phyloP scores from a whole-genome alignment of 2,888 invertebrate species.

The Deladenus siricidicola region DNA sequence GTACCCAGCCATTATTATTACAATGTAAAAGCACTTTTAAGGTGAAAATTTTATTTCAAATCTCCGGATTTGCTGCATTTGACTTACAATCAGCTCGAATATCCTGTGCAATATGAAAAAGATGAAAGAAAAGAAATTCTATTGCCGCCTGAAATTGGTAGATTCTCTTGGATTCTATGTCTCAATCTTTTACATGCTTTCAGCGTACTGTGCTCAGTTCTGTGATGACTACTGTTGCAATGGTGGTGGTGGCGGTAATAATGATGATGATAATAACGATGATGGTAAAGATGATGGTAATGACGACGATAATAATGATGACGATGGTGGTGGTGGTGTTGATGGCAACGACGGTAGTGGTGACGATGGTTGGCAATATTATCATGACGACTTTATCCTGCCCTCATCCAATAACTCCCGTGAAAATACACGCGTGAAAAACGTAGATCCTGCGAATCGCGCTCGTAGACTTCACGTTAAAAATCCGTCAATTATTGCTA shows the following conservation, averaged over 20 bases:
- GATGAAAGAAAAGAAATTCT: no score
- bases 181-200: not conserved
- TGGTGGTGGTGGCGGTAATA: not conserved
- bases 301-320: not conserved
- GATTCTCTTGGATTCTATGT: not conserved
- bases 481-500: no score
- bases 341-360: no score
- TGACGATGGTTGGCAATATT: no score
- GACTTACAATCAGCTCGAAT: no score
- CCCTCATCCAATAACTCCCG: not conserved
- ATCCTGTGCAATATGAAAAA: not conserved
- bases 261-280: not conserved
- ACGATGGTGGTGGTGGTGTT: no score
- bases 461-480: no score
- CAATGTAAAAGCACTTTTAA: no score
- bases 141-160: not conserved
- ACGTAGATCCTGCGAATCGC: no score
- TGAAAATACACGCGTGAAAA: not conserved
- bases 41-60: not conserved
- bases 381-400: not conserved
- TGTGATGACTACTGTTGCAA: constrained; percentile 16
- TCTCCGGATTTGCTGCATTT: no score
- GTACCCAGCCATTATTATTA: no score
- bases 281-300: no score
- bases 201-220: constrained; percentile 5